These are phyloP conservation scores for Leucosticte australis DNA, from an alignment of 2,113 vertebrate species.

Conservation along the genomic window DNA sequence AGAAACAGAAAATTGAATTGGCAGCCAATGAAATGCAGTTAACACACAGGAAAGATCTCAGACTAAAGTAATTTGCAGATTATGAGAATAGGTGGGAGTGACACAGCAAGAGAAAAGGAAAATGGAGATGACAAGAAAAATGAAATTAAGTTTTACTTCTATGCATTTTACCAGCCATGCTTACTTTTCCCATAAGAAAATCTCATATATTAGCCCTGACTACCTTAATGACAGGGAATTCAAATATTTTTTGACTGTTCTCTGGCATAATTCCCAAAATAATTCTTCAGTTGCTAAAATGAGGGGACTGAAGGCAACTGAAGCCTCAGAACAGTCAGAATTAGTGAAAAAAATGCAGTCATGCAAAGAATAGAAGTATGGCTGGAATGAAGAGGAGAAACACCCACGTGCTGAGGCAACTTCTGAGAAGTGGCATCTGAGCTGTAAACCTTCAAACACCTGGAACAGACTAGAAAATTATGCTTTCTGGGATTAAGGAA, in stretches of 20 bases:
- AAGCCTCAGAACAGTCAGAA: not conserved
- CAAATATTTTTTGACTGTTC: not conserved
- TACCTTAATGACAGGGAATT: not conserved
- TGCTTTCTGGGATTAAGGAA: not conserved
- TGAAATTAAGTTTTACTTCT: not conserved
- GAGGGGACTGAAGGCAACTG: not conserved
- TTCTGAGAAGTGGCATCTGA: not conserved
- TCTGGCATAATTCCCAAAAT: not conserved
- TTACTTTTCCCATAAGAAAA: not conserved
- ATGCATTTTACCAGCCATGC: not conserved
- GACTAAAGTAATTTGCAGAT: slow-evolving; percentile 10
- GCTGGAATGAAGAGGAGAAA: not conserved
- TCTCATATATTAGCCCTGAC: not conserved
- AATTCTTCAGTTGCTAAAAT: not conserved
- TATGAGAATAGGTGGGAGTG: not conserved
- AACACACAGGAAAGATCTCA: not conserved
- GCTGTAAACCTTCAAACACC: not conserved
- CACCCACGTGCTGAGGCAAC: not conserved
- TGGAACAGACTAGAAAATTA: not conserved
- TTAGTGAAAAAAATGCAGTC: not conserved
- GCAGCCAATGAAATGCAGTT: slow-evolving; percentile 27
- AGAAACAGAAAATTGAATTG: slow-evolving; percentile 22
- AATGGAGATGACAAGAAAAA: not conserved
- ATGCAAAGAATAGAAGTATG: not conserved
- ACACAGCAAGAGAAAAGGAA: not conserved